Conservation (phyloP, 1,140 invertebrate genomes). For the Hirudo medicinalis region DNA sequence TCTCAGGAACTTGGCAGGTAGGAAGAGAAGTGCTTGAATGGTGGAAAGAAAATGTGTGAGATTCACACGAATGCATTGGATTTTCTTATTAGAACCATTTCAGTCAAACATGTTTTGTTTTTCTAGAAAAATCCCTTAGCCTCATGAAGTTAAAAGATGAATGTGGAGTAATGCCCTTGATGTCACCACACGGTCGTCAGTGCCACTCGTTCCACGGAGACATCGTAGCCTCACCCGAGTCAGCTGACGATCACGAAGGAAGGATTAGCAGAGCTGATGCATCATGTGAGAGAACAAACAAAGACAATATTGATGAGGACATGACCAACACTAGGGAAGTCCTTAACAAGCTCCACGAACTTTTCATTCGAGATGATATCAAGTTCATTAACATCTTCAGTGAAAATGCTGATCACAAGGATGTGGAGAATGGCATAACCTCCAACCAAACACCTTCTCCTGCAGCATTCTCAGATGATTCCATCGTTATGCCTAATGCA, state of each 20-base stretch:
- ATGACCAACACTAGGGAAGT: neutral
- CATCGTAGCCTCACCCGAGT: neutral
- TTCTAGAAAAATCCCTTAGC: slow-evolving; percentile 2
- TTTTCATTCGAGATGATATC: neutral
- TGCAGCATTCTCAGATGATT: no score
- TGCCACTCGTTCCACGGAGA: neutral
- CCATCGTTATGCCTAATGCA: no score
- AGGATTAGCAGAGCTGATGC: neutral
- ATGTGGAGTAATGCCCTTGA: neutral
- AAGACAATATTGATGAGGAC: neutral
- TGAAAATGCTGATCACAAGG: no score
- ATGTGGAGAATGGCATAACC: no score
- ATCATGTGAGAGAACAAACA: neutral
- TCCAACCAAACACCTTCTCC: no score
- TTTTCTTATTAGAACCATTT: neutral
- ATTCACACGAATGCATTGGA: neutral
- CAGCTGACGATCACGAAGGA: neutral
- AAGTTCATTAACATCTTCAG: no score
- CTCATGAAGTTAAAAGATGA: slow-evolving; percentile 1
- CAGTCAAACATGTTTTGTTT: neutral
- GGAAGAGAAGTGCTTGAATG: slow-evolving; percentile 13
- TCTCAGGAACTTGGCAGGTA: slow-evolving; percentile 37
- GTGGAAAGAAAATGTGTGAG: neutral
- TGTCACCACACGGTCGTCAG: neutral
- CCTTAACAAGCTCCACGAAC: neutral